Conservation (phyloP, 2,113 vertebrate species). For the Ptychochromis oligacanthus region DNA sequence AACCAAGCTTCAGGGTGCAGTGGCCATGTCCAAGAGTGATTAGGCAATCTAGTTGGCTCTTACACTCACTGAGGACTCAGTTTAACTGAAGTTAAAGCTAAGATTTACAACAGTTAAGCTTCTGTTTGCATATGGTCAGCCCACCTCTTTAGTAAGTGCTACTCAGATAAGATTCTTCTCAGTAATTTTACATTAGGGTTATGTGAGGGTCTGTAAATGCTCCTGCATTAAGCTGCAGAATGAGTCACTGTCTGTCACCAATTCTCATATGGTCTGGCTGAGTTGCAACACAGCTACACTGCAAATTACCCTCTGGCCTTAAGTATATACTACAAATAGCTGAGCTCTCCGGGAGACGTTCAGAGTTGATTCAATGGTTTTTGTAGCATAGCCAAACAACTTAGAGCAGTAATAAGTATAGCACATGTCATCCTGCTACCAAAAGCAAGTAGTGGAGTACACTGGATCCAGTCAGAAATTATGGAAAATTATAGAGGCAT, state of each 20-base stretch:
- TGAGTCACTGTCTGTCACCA: conserved; percentile 23
- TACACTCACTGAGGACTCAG: neutral
- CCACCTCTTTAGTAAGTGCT: conserved; percentile 7
- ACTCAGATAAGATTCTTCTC: conserved; percentile 17
- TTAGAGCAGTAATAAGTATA: neutral
- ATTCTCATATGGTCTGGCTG: neutral
- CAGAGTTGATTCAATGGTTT: neutral
- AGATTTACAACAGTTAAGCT: too few relatives aligned
- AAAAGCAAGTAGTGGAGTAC: neutral
- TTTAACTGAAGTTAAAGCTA: neutral
- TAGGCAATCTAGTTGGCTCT: neutral
- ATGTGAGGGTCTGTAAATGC: conserved; percentile 1
- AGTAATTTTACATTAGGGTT: conserved; percentile 17
- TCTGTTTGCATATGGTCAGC: neutral
- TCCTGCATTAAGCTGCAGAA: conserved; percentile 4
- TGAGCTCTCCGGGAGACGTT: neutral
- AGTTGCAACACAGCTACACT: neutral
- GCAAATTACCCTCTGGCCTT: conserved; percentile 12
- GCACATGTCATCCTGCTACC: neutral
- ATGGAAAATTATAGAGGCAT: neutral
- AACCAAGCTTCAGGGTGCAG: neutral
- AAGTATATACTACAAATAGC: conserved; percentile 42
- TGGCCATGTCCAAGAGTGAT: neutral
- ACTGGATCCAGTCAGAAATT: neutral
- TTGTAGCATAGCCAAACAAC: neutral